These are phyloP conservation scores for Chalcis sispes DNA, from an alignment of 2,888 invertebrate species.

Conservation along the genomic window DNA sequence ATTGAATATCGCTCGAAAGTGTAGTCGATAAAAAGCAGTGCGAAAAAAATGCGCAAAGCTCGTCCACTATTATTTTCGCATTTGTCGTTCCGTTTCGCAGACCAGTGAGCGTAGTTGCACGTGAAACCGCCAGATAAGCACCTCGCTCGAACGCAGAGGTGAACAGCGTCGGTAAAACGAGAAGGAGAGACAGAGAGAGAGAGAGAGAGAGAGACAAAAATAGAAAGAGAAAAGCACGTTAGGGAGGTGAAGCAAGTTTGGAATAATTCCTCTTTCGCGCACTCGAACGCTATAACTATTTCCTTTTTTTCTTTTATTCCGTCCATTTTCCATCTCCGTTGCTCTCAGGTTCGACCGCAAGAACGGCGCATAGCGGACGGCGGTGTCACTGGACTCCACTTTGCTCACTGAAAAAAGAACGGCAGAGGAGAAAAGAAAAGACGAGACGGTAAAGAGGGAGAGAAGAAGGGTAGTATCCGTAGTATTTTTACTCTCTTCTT, in stretches of 20 bases:
- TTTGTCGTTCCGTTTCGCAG: slow-evolving; percentile 17
- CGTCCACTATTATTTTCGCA: slow-evolving; percentile 42
- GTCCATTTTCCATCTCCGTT: too few relatives aligned
- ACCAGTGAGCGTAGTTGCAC: slow-evolving; percentile 24
- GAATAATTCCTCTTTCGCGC: slow-evolving; percentile 31
- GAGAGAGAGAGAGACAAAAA: too few relatives aligned
- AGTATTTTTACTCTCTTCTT: background rate
- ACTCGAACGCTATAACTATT: background rate
- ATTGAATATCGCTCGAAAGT: background rate
- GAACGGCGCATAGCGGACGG: too few relatives aligned
- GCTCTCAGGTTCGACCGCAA: too few relatives aligned
- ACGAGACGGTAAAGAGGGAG: too few relatives aligned
- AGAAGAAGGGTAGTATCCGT: too few relatives aligned
- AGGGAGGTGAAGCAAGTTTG: background rate
- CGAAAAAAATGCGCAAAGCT: slow-evolving; percentile 2
- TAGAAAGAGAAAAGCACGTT: slow-evolving; percentile 20
- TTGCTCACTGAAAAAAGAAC: too few relatives aligned
- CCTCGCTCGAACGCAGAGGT: background rate
- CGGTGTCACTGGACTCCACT: too few relatives aligned
- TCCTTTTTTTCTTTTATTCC: slow-evolving; percentile 20
- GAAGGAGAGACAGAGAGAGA: background rate
- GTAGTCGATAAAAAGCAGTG: too few relatives aligned
- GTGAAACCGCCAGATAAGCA: slow-evolving; percentile 47
- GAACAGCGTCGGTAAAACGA: background rate
- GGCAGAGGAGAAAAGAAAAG: too few relatives aligned